These are phyloP conservation scores for Stenopsyche tienmushanensis DNA, from an alignment of 1,140 invertebrate species.

Conservation along the genomic window DNA sequence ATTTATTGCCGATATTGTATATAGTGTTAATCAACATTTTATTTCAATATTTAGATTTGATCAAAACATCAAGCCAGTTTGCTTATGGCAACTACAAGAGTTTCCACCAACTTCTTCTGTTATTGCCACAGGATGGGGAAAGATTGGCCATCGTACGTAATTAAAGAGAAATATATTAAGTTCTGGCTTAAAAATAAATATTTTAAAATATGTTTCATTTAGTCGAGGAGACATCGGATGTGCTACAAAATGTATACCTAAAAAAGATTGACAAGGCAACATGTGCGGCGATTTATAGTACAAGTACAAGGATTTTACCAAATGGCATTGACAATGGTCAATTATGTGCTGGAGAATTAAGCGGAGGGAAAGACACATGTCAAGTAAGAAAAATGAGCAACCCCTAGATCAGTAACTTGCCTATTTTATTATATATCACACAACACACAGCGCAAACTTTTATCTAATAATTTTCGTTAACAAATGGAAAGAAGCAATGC, in stretches of 20 bases:
- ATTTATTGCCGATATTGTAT: no score
- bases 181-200: neutral
- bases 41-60: no score
- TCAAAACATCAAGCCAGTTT: conserved; percentile 53
- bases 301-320: conserved; percentile 32
- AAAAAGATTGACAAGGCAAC: conserved; percentile 24
- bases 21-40: no score
- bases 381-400: no score
- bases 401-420: no score
- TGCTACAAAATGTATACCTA: conserved; percentile 35
- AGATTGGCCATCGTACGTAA: conserved; percentile 14
- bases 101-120: conserved; percentile 38
- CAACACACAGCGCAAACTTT: no score
- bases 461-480: no score
- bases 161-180: no score
- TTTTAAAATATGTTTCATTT: neutral
- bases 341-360: conserved; percentile 44
- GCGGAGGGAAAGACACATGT: conserved; percentile 37
- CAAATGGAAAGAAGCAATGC: no score
- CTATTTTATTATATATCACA: no score
- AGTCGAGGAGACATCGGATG: conserved; percentile 45
- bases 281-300: conserved; percentile 24
- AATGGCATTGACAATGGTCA: conserved; percentile 19
- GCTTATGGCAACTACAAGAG: conserved; percentile 49
- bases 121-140: conserved; percentile 50